These are phyloP conservation scores for Trisateles emortualis DNA, from an alignment of 2,888 invertebrate genomes.

Conservation along the genomic window DNA sequence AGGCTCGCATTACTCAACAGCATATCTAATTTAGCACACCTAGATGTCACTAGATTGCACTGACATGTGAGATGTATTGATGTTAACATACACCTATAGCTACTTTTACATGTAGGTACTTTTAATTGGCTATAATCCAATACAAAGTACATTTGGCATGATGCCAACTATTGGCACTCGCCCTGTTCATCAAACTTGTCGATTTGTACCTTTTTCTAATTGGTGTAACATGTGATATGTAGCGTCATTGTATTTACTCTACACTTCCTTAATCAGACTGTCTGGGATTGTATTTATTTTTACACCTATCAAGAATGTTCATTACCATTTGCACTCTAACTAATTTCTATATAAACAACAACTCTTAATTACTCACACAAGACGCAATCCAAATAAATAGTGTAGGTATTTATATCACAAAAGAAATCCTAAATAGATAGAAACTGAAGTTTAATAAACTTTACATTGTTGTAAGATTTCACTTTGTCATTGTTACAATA, in stretches of 20 bases:
- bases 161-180: constrained; percentile 79
- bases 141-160: constrained; percentile 83
- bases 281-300: constrained; percentile 43
- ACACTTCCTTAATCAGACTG: constrained; percentile 54
- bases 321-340: constrained; percentile 16
- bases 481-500: constrained; percentile 24
- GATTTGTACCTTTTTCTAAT: constrained; percentile 82
- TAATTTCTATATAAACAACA: constrained; percentile 20
- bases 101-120: constrained; percentile 72
- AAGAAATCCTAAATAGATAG: constrained; percentile 10
- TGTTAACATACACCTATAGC: constrained; percentile 63
- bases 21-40: constrained; percentile 72
- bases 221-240: constrained; percentile 63
- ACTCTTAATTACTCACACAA: constrained; percentile 18
- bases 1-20: constrained; percentile 60
- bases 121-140: constrained; percentile 87
- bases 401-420: constrained; percentile 11
- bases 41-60: constrained; percentile 72
- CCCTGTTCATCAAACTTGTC: constrained; percentile 81
- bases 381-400: neutral
- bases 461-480: constrained; percentile 8
- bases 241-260: constrained; percentile 42
- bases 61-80: constrained; percentile 78
- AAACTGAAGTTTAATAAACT: constrained; percentile 5
- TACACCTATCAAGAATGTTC: constrained; percentile 11